Evolutionary conservation across 2,888 invertebrate species (phyloP).

Genomic region (Mythimna vitellina): DNA sequence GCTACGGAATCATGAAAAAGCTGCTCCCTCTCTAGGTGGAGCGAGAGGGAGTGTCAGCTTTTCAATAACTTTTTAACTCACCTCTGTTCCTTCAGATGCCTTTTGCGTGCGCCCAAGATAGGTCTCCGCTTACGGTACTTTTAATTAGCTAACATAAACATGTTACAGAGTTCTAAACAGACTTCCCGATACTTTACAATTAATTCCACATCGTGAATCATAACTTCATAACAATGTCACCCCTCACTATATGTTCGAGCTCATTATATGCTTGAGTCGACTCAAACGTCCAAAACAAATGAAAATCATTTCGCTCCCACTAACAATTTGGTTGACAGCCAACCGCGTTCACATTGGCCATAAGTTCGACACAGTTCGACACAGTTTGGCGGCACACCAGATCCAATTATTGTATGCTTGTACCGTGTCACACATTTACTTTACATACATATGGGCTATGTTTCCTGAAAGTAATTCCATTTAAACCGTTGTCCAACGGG

Average conservation of each 20-base stretch:
- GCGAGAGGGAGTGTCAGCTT: no score
- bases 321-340: constrained; percentile 56
- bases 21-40: no score
- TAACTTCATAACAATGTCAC: constrained; percentile 41
- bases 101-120: no score
- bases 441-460: constrained; percentile 19
- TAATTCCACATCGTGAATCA: constrained; percentile 7
- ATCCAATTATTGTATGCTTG: constrained; percentile 51
- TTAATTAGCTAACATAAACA: constrained; percentile 5
- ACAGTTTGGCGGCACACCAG: constrained; percentile 58
- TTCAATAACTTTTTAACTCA: no score
- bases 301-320: constrained; percentile 25
- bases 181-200: constrained; percentile 10
- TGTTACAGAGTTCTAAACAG: neutral
- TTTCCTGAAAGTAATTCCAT: constrained; percentile 17
- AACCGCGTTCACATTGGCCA: constrained; percentile 26
- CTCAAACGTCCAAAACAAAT: constrained; percentile 39
- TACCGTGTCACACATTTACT: constrained; percentile 34
- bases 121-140: neutral
- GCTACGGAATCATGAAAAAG: no score
- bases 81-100: no score
- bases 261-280: neutral
- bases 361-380: constrained; percentile 50
- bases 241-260: constrained; percentile 1
- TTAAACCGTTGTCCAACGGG: neutral